These are phyloP conservation scores for Casuarius casuarius DNA, from an alignment of 2,113 vertebrate genomes.

Conservation along the genomic window DNA sequence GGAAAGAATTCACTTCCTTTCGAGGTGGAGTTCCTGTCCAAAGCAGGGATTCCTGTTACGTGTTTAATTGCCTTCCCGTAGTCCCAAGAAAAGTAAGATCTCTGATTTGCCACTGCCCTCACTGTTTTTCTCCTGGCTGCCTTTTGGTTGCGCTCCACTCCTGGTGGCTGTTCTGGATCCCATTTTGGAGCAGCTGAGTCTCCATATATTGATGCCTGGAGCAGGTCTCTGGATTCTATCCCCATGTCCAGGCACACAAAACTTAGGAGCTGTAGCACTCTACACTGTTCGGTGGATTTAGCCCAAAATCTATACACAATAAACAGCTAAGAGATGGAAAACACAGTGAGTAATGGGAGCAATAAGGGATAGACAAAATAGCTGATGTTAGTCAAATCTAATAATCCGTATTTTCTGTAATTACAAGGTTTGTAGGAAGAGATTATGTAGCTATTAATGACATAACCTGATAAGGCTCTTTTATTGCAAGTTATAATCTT, in stretches of 20 bases:
- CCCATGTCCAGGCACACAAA: background rate
- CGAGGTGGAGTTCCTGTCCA: background rate
- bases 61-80: background rate
- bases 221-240: background rate
- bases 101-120: background rate
- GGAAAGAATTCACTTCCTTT: background rate
- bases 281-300: background rate
- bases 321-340: background rate
- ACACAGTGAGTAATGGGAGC: background rate
- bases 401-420: background rate
- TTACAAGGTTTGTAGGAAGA: background rate
- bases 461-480: background rate
- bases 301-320: background rate
- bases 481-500: background rate
- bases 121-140: background rate
- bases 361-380: background rate
- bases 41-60: background rate
- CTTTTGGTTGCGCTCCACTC: background rate
- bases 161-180: background rate
- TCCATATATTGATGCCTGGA: background rate
- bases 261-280: background rate
- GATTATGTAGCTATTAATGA: background rate
- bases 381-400: background rate
- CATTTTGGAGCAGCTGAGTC: background rate
- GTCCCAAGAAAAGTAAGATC: background rate